phyloP scores from a whole-genome alignment of 2,797 vertebrate species.

The Centroberyx gerrardi region DNA sequence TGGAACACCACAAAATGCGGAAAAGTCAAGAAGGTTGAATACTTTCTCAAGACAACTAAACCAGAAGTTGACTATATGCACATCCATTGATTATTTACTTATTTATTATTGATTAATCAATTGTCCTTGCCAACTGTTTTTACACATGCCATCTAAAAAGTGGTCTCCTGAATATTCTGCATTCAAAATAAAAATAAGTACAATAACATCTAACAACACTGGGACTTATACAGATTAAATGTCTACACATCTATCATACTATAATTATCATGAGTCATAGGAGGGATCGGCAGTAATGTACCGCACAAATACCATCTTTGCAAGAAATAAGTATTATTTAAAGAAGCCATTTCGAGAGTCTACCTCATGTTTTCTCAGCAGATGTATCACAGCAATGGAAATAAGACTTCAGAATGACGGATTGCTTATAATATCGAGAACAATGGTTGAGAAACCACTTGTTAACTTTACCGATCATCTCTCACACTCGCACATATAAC shows the following conservation, averaged over 20 bases:
- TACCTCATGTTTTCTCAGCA: too few species aligned
- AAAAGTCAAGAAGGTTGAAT: too few species aligned
- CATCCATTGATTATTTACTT: too few species aligned
- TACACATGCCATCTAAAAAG: too few species aligned
- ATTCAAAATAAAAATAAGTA: background rate
- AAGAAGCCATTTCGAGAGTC: background rate
- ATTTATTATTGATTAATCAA: too few species aligned
- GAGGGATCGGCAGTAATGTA: constrained; percentile 13
- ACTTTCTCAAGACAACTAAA: too few species aligned
- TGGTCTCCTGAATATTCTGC: too few species aligned
- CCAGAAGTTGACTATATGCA: too few species aligned
- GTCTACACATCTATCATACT: background rate
- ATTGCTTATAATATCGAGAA: background rate
- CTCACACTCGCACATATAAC: background rate
- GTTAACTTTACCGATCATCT: background rate
- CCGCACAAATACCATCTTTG: constrained; percentile 13
- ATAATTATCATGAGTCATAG: constrained; percentile 35
- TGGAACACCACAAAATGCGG: too few species aligned
- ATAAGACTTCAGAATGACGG: background rate
- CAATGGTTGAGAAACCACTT: too few species aligned
- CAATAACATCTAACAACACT: constrained; percentile 12
- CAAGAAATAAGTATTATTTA: constrained; percentile 12
- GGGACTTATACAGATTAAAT: background rate
- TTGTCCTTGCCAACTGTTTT: too few species aligned
- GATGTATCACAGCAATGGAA: background rate